These are phyloP conservation scores for Brenthis ino DNA, from an alignment of 2,888 invertebrate genomes.

Conservation along the genomic window DNA sequence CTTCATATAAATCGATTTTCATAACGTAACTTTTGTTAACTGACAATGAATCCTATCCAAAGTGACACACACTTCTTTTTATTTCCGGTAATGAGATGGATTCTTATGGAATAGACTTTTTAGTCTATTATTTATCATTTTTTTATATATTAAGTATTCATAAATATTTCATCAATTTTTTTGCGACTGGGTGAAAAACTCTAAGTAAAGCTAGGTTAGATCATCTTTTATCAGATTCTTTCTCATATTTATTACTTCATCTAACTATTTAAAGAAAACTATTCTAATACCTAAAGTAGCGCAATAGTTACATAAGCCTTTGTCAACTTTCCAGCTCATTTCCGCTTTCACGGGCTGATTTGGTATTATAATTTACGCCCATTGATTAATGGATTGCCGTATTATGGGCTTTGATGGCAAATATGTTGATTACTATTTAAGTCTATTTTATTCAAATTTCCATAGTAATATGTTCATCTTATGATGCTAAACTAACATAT, in stretches of 20 bases:
- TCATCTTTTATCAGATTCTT: no score
- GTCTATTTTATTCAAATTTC: neutral
- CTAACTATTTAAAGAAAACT: neutral
- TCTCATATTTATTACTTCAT: neutral
- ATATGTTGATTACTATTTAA: neutral
- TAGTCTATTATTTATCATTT: neutral
- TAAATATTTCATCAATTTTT: neutral
- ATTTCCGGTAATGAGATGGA: no score
- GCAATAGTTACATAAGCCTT: conserved; percentile 20
- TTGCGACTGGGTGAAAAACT: neutral
- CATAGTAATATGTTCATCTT: neutral
- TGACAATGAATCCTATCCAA: no score
- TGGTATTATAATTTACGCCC: conserved; percentile 26
- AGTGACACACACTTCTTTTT: no score
- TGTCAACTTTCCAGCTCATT: conserved; percentile 25
- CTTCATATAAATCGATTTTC: no score
- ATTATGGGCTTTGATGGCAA: neutral
- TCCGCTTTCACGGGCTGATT: conserved; percentile 26
- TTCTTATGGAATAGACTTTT: neutral
- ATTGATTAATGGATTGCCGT: conserved; percentile 22
- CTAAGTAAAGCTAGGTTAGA: no score
- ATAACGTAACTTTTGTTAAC: no score
- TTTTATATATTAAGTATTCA: no score
- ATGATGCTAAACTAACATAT: neutral
- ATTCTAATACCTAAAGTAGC: conserved; percentile 16